Conservation (phyloP, 2,113 vertebrate genomes). For the Penelope pileata region DNA sequence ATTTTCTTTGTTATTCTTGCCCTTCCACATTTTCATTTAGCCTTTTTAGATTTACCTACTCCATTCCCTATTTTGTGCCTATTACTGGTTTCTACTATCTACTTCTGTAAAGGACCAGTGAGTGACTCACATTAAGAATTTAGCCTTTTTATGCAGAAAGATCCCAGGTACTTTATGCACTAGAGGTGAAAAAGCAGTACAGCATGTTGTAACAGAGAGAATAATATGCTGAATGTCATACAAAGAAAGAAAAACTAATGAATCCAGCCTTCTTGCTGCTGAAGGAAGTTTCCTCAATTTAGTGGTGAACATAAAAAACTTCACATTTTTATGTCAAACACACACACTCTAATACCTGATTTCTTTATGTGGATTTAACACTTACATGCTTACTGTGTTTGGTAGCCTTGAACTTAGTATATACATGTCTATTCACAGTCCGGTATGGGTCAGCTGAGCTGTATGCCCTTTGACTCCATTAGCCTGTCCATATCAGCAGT, state of each 20-base stretch:
- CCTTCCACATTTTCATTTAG: neutral
- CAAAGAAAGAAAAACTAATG: neutral
- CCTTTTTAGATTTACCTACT: neutral
- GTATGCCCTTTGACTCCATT: neutral
- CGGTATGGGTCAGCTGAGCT: neutral
- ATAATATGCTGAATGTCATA: neutral
- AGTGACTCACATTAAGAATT: neutral
- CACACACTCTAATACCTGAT: fast-evolving
- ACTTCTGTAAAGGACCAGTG: neutral
- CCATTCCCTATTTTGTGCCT: neutral
- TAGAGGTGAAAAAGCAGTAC: neutral
- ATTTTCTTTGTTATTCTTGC: neutral
- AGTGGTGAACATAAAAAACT: neutral
- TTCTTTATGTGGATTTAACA: neutral
- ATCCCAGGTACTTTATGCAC: neutral
- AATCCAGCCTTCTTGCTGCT: neutral
- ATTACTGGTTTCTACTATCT: neutral
- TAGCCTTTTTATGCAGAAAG: neutral
- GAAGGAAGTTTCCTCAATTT: neutral
- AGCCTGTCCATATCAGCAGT: neutral
- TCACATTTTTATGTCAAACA: neutral
- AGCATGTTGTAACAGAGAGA: neutral
- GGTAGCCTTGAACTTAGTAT: neutral
- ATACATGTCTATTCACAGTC: neutral
- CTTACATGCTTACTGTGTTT: neutral